Conservation (phyloP, 2,888 invertebrate genomes). For the Harpalus rufipes region DNA sequence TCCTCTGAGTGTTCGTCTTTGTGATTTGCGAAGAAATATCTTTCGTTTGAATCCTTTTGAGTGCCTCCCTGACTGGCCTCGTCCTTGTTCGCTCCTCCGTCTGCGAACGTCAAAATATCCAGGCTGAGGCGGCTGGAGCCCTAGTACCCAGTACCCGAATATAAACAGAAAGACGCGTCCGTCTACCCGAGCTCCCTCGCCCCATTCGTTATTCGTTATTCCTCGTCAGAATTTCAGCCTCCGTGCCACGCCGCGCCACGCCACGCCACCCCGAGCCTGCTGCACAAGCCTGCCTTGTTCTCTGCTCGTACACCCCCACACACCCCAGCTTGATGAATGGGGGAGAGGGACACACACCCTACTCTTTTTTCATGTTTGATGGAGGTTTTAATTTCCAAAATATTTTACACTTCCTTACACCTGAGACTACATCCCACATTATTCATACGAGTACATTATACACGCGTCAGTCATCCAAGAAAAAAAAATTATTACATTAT, state of each 20-base stretch:
- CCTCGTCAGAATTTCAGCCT: slow-evolving; percentile 60
- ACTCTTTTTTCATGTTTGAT: slow-evolving; percentile 44
- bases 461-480: too few species aligned
- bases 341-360: slow-evolving; percentile 13
- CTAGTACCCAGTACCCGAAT: slow-evolving; percentile 50
- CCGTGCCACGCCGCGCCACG: background rate
- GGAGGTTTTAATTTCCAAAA: slow-evolving; percentile 39
- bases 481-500: too few species aligned
- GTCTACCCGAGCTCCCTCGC: slow-evolving; percentile 7
- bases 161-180: slow-evolving; percentile 61
- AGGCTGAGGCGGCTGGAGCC: slow-evolving; percentile 28
- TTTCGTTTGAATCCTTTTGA: background rate
- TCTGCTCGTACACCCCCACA: background rate
- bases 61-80: slow-evolving; percentile 9
- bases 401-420: slow-evolving; percentile 43
- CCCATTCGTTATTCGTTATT: slow-evolving; percentile 50
- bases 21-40: too few species aligned
- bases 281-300: slow-evolving; percentile 27
- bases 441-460: too few species aligned
- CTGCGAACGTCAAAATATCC: slow-evolving; percentile 60
- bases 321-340: slow-evolving; percentile 50
- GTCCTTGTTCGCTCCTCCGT: slow-evolving; percentile 56
- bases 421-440: background rate
- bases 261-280: background rate
- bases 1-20: too few species aligned